Conservation (phyloP, 1,140 invertebrate species). For the Heliconius congener region DNA sequence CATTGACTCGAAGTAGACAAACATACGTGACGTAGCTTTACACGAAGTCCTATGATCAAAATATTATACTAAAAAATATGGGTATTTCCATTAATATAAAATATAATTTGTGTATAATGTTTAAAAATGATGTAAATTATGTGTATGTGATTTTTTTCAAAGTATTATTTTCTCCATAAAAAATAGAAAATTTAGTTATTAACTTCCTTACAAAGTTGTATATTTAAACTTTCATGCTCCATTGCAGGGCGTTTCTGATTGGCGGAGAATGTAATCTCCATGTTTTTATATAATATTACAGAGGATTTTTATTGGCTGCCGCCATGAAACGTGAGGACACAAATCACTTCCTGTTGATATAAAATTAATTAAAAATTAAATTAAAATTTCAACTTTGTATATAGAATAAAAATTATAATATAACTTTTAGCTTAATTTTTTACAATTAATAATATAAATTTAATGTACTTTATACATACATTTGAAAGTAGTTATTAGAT, state of each 20-base stretch:
- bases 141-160: background rate
- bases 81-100: background rate
- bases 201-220: constrained; percentile 58
- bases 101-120: background rate
- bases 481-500: too few species aligned
- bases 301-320: constrained; percentile 62
- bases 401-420: background rate
- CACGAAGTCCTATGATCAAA: constrained; percentile 38
- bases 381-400: constrained; percentile 1
- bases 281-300: constrained; percentile 62
- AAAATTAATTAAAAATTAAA: constrained; percentile 29
- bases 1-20: constrained; percentile 78
- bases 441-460: background rate
- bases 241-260: constrained; percentile 65
- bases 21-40: constrained; percentile 67
- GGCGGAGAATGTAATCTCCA: constrained; percentile 64
- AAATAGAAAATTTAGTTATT: background rate
- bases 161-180: background rate
- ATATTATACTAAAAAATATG: background rate
- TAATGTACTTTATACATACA: background rate
- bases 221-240: constrained; percentile 63
- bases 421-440: background rate
- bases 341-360: constrained; percentile 73
- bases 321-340: constrained; percentile 70
- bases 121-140: background rate